Conservation (phyloP, 2,888 invertebrate species). For the Tenthredo livida region DNA sequence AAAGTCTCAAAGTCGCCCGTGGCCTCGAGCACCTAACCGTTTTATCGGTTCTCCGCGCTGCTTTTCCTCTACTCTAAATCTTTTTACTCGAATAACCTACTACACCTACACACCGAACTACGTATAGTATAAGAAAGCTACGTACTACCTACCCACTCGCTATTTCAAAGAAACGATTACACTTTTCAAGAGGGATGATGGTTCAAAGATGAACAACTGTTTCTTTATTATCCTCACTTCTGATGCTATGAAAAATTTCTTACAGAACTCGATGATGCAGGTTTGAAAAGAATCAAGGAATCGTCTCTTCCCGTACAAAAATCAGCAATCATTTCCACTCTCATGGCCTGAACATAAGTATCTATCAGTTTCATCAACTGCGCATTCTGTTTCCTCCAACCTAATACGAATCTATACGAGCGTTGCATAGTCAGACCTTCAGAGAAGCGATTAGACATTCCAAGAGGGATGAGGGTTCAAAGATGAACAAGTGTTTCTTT, state of each 20-base stretch:
- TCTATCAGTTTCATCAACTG: background rate
- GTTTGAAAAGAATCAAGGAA: background rate
- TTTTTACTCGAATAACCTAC: background rate
- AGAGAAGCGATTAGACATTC: background rate
- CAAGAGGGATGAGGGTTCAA: background rate
- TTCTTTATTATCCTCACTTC: background rate
- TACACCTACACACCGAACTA: background rate
- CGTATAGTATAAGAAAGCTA: background rate
- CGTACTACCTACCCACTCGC: background rate
- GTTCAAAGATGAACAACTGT: background rate
- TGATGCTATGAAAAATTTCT: background rate
- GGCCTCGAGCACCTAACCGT: constrained; percentile 33
- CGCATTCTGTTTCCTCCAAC: background rate
- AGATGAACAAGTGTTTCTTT: background rate
- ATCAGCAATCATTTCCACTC: background rate
- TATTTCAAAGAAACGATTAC: background rate
- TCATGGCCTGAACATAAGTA: background rate
- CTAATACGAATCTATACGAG: background rate
- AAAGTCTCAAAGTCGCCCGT: constrained; percentile 33
- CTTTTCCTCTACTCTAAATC: background rate
- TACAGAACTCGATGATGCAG: background rate
- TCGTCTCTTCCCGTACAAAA: background rate
- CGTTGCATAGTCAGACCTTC: background rate
- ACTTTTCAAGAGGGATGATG: background rate
- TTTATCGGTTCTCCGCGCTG: constrained; percentile 13